Conservation (phyloP, 1,140 invertebrate species). For the Calliphora vicina region DNA sequence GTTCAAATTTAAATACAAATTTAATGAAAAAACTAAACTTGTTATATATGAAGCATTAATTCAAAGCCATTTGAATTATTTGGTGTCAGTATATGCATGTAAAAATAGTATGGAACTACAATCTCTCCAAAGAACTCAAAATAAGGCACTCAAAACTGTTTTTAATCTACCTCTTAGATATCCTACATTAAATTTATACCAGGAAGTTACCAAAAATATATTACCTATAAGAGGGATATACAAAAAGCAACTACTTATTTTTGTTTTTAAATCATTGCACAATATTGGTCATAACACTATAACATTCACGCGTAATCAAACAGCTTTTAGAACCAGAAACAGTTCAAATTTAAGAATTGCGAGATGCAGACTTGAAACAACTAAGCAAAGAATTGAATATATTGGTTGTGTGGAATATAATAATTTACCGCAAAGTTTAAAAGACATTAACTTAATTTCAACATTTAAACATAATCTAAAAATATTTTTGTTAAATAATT, state of each 20-base stretch:
- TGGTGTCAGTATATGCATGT: not conserved
- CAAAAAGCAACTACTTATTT: not conserved
- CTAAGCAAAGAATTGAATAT: no score
- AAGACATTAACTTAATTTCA: no score
- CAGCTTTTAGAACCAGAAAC: no score
- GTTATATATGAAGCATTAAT: not conserved
- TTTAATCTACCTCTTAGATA: not conserved
- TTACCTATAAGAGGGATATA: not conserved
- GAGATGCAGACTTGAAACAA: no score
- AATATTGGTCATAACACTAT: not conserved
- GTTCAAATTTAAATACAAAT: conserved; percentile 13
- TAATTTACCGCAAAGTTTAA: no score
- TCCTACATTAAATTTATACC: not conserved
- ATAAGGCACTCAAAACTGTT: not conserved
- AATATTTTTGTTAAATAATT: no score
- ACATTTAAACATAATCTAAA: no score
- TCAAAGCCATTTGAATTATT: not conserved
- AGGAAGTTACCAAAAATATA: not conserved
- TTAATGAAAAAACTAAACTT: not conserved
- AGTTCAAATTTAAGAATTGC: no score
- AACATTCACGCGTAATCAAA: not conserved
- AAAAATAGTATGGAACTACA: not conserved
- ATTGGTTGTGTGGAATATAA: no score
- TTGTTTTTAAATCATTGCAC: not conserved
- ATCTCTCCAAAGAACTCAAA: not conserved